Percentiles rank a stretch among this genome's conserved stretches.
Evolutionary conservation across 2,888 invertebrate species (phyloP).

Genomic region (Ectemnius continuus): DNA sequence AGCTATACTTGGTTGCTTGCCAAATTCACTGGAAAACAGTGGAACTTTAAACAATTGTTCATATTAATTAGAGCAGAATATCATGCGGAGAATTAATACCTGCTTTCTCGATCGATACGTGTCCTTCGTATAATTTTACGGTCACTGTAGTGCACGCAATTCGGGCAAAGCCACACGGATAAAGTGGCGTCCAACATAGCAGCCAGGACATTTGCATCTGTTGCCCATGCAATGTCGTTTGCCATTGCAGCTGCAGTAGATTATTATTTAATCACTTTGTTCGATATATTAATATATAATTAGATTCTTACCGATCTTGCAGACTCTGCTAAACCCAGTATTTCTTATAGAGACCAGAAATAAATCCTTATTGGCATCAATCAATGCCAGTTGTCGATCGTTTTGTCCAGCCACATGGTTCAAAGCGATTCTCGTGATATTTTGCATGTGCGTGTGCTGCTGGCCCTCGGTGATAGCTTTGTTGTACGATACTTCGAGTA

Average conservation of each 20-base stretch:
- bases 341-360: slow-evolving; percentile 87
- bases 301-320: slow-evolving; percentile 77
- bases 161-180: slow-evolving; percentile 87
- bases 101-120: slow-evolving; percentile 77
- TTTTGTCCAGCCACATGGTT: slow-evolving; percentile 90
- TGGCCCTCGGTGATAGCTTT: slow-evolving; percentile 87
- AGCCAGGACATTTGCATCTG: slow-evolving; percentile 87
- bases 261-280: background rate
- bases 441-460: slow-evolving; percentile 87
- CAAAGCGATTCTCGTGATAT: slow-evolving; percentile 89
- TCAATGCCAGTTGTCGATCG: slow-evolving; percentile 90
- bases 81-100: slow-evolving; percentile 63
- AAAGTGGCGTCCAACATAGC: slow-evolving; percentile 89
- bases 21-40: slow-evolving; percentile 85
- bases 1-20: slow-evolving; percentile 89
- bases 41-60: background rate
- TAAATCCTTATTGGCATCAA: slow-evolving; percentile 94
- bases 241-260: slow-evolving; percentile 81
- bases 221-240: slow-evolving; percentile 85
- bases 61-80: background rate
- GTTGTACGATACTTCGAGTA: slow-evolving; percentile 90
- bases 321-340: slow-evolving; percentile 72
- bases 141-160: slow-evolving; percentile 78
- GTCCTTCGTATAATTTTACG: slow-evolving; percentile 83
- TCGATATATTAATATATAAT: background rate